Base-by-base conservation (phyloP, 2,888 invertebrate genomes). In the Adineta ricciae region DNA sequence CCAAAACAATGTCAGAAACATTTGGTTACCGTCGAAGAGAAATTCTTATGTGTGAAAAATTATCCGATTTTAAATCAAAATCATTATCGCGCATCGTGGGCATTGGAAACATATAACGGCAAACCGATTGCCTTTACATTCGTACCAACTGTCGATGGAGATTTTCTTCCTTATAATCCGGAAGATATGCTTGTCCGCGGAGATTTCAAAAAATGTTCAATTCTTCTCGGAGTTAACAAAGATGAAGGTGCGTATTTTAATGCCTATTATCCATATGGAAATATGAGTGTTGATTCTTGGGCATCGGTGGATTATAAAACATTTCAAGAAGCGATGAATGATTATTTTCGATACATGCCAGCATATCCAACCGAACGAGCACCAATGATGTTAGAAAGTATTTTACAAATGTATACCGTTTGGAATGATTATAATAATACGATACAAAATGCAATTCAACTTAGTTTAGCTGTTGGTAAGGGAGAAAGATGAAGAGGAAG, bases 191-290 rank as follows among this genome's bases (percentile, higher is more conserved):
- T 96, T 89, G 93, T 93, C 87, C 94, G 95, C 88, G 94, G 94
- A 9, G 93, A 94, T 90, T 95, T 95, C 88, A 94, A 94, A 89
- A 85, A 78, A 73, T 85, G 85, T 83, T 83, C 86, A 9, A 94
- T 97, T 86, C 92, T 98, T 88, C 93, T 97, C 88, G 97, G 97
- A 86, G 95, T 95, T 91, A 97, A 96, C 90, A 94, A 94, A 90
- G 96, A 97, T 90, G 97, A 97, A 93, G 96, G 97, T 86, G 95
- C 95, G 11, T 96, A 95, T 91, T 96, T 96, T 91, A 93, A 96
- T 88, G 92, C 96, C 86, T 96, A 96, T 92, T 95, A 95, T 24
- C 78, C 78, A 41, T n/a, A 78, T 78, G 78, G 78, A n/a, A 41
- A 78, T 41, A 78, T 78, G 78, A n/a, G 24, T 24, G 21, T 41